Conservation (phyloP, 2,113 vertebrate genomes). For the Chelonoidis abingdonii region DNA sequence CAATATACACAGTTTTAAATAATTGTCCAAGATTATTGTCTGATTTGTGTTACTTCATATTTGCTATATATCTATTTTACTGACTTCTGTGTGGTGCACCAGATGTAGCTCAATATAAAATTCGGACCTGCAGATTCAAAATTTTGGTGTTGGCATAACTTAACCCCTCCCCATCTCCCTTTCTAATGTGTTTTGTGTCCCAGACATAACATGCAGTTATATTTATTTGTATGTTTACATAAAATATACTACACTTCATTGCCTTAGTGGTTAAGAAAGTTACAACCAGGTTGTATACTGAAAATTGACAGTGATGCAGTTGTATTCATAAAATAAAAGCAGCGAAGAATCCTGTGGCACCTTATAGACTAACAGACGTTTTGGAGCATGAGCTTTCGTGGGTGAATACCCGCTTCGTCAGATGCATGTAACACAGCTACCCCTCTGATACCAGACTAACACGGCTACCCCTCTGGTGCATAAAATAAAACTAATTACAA, state of each 20-base stretch:
- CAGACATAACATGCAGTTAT: neutral
- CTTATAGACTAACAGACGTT: too few species aligned
- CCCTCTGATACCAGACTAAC: too few species aligned
- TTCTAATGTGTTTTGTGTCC: too few species aligned
- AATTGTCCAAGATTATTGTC: neutral
- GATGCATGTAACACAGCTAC: too few species aligned
- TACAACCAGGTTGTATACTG: neutral
- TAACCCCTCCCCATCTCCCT: neutral
- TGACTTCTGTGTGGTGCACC: neutral
- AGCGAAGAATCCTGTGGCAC: too few species aligned
- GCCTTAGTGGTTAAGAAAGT: neutral
- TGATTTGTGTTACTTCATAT: neutral
- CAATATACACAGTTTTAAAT: neutral
- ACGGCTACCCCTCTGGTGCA: neutral
- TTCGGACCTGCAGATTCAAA: neutral
- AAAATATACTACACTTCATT: neutral
- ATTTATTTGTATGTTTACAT: neutral
- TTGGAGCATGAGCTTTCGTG: too few species aligned
- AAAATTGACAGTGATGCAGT: neutral
- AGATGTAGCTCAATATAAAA: neutral
- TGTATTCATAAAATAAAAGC: neutral
- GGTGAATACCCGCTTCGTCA: too few species aligned
- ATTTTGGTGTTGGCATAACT: neutral
- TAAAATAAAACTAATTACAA: slow-evolving; percentile 10
- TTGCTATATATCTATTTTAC: neutral